Evolutionary conservation across 2,113 vertebrate species (phyloP), one percentile per base, ranked within the genome.

Genomic region (Reinhardtius hippoglossoides): DNA sequence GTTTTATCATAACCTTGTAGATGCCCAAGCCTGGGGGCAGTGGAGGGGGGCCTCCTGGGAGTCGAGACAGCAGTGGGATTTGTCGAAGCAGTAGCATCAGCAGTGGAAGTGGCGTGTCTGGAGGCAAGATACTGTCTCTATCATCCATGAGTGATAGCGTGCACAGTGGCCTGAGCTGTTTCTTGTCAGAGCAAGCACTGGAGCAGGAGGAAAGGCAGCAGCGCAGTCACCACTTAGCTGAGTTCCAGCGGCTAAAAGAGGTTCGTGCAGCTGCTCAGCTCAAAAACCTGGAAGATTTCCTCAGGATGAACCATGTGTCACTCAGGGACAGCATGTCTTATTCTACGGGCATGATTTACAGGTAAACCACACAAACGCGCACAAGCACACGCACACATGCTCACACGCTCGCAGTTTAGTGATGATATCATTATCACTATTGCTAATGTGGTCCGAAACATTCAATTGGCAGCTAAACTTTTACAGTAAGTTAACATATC

Each of bases 201-300:
- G 95, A 93, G 42, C 93, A 95, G 90, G 95, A 93, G 21, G 93
- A 95, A 0, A 79, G 94, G 78, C 96, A 88, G 9, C 91, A 95
- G 76, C 94, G 93, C 63, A 94, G 87, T 0, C 92, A 92, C 0
- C 95, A 96, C 35, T 67, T 91, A 2, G 91, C 95, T 64, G 96
- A 97, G 83, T 91, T 96, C 60, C 95, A 95, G 90, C 94, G 95
- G 21, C 93, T 96, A 42, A 93, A 94, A 75, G 96, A 97, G 9
- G 95, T 97, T 46, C 95, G 95, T 35, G 96, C 94, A 0, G 96
- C 96, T 0, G 97, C 95, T 0, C 96, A 96, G 93, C 93, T 94
- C 78, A 96, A 95, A 92, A 98, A 95, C 73, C 93, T 96, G 94
- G 96, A 98, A 90, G 96, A 97, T 82, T 98, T 98, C 90, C 96